phyloP scores from a whole-genome alignment of 2,888 invertebrate genomes.

The Megaustenia siamemsis region DNA sequence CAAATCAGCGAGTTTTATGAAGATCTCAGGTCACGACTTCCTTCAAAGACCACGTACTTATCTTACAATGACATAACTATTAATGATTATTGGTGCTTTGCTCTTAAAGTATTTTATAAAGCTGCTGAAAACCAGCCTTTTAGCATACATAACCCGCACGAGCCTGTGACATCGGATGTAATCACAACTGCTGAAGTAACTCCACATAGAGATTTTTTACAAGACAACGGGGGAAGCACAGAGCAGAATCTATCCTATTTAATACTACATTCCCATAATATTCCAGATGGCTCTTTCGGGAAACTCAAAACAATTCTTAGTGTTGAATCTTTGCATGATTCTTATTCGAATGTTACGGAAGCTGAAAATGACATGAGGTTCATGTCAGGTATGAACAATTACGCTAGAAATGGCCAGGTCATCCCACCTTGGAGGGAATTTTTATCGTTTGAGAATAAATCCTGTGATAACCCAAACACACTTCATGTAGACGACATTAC shows the following conservation, averaged over 20 bases:
- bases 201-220: neutral
- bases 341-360: slow-evolving; percentile 26
- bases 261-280: too few species aligned
- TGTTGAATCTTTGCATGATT: neutral
- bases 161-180: neutral
- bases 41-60: neutral
- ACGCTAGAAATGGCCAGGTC: too few species aligned
- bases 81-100: slow-evolving; percentile 17
- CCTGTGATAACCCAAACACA: too few species aligned
- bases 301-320: too few species aligned
- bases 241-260: too few species aligned
- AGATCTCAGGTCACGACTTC: neutral
- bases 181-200: neutral
- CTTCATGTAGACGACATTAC: too few species aligned
- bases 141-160: neutral
- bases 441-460: too few species aligned
- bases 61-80: neutral
- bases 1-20: neutral
- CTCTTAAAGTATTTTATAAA: slow-evolving; percentile 10
- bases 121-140: slow-evolving; percentile 19
- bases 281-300: too few species aligned
- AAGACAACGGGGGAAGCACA: too few species aligned
- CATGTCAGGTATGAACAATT: too few species aligned
- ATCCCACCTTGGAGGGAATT: too few species aligned
- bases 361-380: slow-evolving; percentile 5